Base-by-base conservation (phyloP, 2,888 invertebrate genomes). In the Sepiola atlantica region DNA sequence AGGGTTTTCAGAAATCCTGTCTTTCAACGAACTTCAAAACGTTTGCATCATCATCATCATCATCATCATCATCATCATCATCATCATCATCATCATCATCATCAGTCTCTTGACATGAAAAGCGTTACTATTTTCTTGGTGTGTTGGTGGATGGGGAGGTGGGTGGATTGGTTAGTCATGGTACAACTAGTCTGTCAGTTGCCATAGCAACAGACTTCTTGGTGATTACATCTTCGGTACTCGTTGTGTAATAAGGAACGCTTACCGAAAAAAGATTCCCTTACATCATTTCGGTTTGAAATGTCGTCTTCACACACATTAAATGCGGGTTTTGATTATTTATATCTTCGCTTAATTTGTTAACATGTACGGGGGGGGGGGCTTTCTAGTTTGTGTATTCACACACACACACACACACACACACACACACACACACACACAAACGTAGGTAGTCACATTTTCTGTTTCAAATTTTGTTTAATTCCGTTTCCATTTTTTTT, bases 181-280 rank as follows among this genome's bases (percentile, higher is more conserved):
- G 14, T n/a, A 77, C n/a, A 77, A 77, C 77, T 77, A 77, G 28
- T n/a, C 77, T 77, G 77, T 77, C 77, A 77, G 77, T 77, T 77
- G n/a, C 77, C 77, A 77, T 77, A 77, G 77, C 77, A 77, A 77
- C 77, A 77, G n/a, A 18, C n/a, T 77, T 77, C n/a, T 77, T 77
- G n/a, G 77, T 77, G 77, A 77, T 77, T 14, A n/a, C 77, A 77
- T 12, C 77, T 77, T n/a, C 77, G 14, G n/a, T n/a, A 77, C 77
- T n/a, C 8, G 12, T 14, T 28, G 61, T 77, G 77, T 77, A 77
- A n/a, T 77, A 14, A 77, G 77, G 28, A n/a, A 12, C n/a, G 14
- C n/a, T 77, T 77, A n/a, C 12, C 12, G 28, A 28, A 77, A 77
- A n/a, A 24, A 12, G 14, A 28, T 16, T 16, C 77, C 14, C n/a